Evolutionary conservation across 1,140 invertebrate species (phyloP), one percentile per base, ranked within the genome.

Genomic region (Pseudomyrmex flavicornis): DNA sequence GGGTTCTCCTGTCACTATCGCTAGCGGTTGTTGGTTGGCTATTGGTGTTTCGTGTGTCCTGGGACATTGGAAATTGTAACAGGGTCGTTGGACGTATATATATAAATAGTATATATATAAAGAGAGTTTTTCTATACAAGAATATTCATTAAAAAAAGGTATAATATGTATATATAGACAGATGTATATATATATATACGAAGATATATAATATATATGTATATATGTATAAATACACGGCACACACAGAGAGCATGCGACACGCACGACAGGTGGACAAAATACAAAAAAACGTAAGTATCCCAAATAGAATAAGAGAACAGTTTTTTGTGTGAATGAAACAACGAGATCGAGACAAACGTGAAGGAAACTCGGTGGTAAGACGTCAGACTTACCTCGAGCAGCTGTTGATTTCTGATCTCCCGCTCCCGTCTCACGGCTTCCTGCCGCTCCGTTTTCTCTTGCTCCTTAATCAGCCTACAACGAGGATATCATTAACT

Each of bases 401-500:
- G 93, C 12, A 96, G 93, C 90, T 97, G 96, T 88, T 97, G 97
- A 89, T 96, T 96, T 86, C 96, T 95, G 35, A 97, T 95, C 90
- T 98, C 97, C 82, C 96, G 95, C 90, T 98, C 97, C 73, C 96
- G 95, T 59, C 96, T 95, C 68, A 96, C 95, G 87, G 97, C 96
- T 91, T 98, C 97, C 90, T 97, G 95, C 82, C 96, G 95, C 88
- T 98, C 97, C 50, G 96, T 95, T 88, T 97, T 96, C 92, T 98
- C 98, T 82, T 97, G 95, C 86, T 97, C 97, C 90, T 96, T 96
- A 70, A 96, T 94, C 75, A 97, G 92, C 93, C 96, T 96, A 92
- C 66, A 91, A 92, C 22, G 17, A 61, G 2, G 5, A 9, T 62
- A 46, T 26, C 15, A 87, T 79, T 58, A 61, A 70, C 17, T 56